Evolutionary conservation across 1,140 invertebrate genomes (phyloP).

Genomic region (Drosophila fuyamai): DNA sequence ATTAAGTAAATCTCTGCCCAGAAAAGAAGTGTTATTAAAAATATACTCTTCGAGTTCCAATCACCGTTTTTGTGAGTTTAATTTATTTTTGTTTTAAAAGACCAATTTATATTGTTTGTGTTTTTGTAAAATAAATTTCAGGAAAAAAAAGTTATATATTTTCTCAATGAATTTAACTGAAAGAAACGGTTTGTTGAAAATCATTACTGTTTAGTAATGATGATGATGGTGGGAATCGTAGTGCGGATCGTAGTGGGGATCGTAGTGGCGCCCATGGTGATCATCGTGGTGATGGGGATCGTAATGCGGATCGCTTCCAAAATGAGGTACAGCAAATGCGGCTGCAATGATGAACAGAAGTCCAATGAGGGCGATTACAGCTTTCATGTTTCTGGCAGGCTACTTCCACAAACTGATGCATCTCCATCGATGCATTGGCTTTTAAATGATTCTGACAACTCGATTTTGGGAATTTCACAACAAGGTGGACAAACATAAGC

Average conservation of each 20-base stretch:
- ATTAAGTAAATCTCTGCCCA: constrained; percentile 52
- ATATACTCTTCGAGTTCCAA: neutral
- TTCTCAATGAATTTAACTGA: neutral
- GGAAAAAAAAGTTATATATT: too few species aligned
- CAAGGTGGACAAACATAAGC: constrained; percentile 7
- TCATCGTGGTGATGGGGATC: neutral
- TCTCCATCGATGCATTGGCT: neutral
- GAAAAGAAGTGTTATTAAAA: neutral
- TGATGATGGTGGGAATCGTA: constrained; percentile 4
- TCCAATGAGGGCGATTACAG: neutral
- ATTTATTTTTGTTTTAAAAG: neutral
- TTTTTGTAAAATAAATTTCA: too few species aligned
- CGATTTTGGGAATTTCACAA: neutral
- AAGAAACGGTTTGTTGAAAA: neutral
- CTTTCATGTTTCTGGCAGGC: constrained; percentile 4
- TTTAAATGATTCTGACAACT: constrained; percentile 1
- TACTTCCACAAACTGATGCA: constrained; percentile 6
- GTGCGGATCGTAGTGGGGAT: neutral
- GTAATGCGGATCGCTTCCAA: neutral
- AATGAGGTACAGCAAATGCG: neutral
- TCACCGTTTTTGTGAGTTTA: neutral
- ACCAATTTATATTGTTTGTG: too few species aligned
- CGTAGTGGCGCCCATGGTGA: neutral
- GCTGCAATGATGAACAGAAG: constrained; percentile 5
- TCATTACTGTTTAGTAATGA: neutral